Base-by-base conservation (phyloP, 1,140 invertebrate genomes). In the Drosophila cardini region DNA sequence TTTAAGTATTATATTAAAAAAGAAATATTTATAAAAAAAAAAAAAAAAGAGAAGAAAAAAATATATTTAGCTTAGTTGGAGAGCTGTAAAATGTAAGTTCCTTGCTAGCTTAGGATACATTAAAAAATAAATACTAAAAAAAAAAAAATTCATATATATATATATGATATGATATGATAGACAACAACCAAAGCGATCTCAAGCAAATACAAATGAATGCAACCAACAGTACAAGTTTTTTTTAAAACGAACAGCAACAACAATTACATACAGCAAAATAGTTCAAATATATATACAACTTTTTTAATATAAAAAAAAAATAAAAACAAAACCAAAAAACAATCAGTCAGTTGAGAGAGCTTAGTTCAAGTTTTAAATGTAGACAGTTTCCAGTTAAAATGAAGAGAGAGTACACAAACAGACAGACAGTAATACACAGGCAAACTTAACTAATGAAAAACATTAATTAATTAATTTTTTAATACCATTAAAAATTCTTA, bases 181-280 rank as follows among this genome's bases (percentile, higher is more conserved):
- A 10, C 18, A 57, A 69, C 50, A 70, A 80, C 38, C 48, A 72
- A 73, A 73, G 63, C 67, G 82, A 86, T 79, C 83, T 87, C 83
- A 79, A 48, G 46, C 43, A 65, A 74, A 61, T 75, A 85, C 78
- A 82, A 86, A 87, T 82, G 64, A 87, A 83, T 60, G 83, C 83
- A 87, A 87, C 83, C 76, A 87, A 85, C 83, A 87, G 83, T 87
- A 87, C 83, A 87, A 86, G 46, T 76, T 52, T 68, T 52, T 68
- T 65, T 70, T 69, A 57, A 56, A 64, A 52, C 38, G 71, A 76
- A 75, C 30, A 74, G 61, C 72, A 67, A 58, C 55, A 72, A 65
- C 55, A 64, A 72, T 52, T 48, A 86, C 55, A 60, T 60, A 58
- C 71, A 73, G 52, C 50, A 85, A 75, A 26, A 86, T 87, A 87